These are phyloP conservation scores for Drosophila grimshawi DNA, from an alignment of 1,140 invertebrate species.

Conservation along the genomic window DNA sequence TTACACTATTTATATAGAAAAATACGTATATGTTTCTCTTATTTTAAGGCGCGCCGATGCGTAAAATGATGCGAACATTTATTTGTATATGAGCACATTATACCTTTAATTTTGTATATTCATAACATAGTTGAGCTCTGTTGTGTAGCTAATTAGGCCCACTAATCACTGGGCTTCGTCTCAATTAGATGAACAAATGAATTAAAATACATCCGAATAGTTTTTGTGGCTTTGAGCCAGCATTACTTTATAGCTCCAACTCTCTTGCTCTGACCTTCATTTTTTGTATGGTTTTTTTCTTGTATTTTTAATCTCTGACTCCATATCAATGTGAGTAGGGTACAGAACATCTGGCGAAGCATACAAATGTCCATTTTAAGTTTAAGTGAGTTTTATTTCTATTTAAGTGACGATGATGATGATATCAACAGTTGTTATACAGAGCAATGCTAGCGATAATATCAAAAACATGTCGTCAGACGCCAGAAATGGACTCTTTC, in stretches of 20 bases:
- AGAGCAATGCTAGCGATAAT: constrained; percentile 47
- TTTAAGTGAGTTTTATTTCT: constrained; percentile 69
- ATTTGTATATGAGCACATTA: constrained; percentile 39
- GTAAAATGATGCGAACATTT: constrained; percentile 50
- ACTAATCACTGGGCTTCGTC: background rate
- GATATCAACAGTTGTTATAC: background rate
- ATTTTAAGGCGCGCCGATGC: constrained; percentile 39
- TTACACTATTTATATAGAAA: background rate
- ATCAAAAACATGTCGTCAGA: constrained; percentile 42
- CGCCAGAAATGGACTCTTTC: background rate
- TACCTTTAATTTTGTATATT: background rate
- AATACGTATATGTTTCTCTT: background rate
- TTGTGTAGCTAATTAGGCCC: constrained; percentile 59
- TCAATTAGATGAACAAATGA: background rate
- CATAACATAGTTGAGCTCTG: constrained; percentile 31
- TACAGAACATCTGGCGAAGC: constrained; percentile 15
- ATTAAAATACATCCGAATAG: background rate
- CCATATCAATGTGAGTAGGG: constrained; percentile 1
- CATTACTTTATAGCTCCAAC: background rate
- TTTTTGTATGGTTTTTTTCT: background rate
- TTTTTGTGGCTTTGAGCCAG: background rate
- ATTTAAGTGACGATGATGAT: constrained; percentile 63
- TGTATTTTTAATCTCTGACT: constrained; percentile 4
- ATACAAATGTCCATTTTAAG: constrained; percentile 68
- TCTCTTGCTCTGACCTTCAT: background rate